Evolutionary conservation across 1,140 invertebrate genomes (phyloP), one percentile per base, ranked within the genome.

Genomic region (Pseudoatta argentina): DNA sequence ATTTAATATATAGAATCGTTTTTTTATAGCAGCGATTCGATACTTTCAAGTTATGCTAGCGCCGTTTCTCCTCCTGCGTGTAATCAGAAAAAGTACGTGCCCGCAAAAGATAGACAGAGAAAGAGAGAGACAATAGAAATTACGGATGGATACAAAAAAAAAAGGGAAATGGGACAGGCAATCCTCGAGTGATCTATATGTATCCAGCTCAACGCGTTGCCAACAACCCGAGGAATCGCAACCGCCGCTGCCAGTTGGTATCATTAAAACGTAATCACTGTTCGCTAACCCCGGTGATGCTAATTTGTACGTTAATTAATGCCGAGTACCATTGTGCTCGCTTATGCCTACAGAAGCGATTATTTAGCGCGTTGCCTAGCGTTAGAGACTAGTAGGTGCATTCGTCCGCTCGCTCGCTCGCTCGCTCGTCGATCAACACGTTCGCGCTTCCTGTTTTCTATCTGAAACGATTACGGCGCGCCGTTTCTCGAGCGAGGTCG

Each of bases 291-390:
- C 87, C 92, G 89, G 77, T 92, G 88, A 94, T 94, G 93, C 92
- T 94, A 94, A 94, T 94, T 94, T 93, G 91, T 93, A 93, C 91
- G 93, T 94, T 94, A 94, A 94, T 95, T 95, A 94, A 94, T 94
- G 92, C 93, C 88, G 90, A 91, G 92, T 91, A 91, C 91, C 92
- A 93, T 93, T 94, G 92, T 94, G 88, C 89, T 91, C 88, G 81
- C 87, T 88, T 86, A 89, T 77, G 83, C 86, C 73, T 59, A 73
- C 83, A 88, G 77, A 86, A 86, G 86, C 85, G 89, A 90, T 87
- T 90, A 87, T 64, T 91, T 85, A 85, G 61, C 82, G 81, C 77
- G 87, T 34, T 72, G 75, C 82, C 75, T 88, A 66, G 59, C 66
- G 66, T 64, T 89, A 83, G 79, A 85, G 48, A 55, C 64, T 53